These are phyloP conservation scores for Urocolius indicus DNA, from an alignment of 2,113 vertebrate genomes.

Conservation along the genomic window DNA sequence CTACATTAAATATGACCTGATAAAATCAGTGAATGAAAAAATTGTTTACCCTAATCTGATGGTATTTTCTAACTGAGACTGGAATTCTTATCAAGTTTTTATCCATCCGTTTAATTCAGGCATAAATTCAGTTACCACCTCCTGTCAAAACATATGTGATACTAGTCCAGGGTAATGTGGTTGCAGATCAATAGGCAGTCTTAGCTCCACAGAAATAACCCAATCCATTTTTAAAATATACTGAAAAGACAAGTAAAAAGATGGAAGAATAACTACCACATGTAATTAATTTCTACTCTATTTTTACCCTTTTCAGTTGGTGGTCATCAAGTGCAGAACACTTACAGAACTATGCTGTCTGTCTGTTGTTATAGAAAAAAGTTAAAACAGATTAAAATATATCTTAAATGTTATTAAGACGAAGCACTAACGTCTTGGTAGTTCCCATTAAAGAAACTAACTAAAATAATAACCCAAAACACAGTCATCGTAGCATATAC, in stretches of 20 bases:
- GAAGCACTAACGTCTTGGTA: neutral
- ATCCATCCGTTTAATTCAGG: constrained; percentile 28
- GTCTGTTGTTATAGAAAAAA: neutral
- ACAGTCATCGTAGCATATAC: neutral
- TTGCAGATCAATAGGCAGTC: constrained; percentile 3
- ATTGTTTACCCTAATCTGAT: neutral
- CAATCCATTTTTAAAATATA: constrained; percentile 23
- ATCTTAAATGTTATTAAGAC: neutral
- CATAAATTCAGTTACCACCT: constrained; percentile 22
- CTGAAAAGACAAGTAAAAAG: constrained; percentile 7
- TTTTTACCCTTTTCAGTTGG: neutral
- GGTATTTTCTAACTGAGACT: neutral
- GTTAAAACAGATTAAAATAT: neutral
- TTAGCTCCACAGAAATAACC: constrained; percentile 6
- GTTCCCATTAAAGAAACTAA: neutral
- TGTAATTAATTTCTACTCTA: neutral
- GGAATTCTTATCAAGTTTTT: constrained; percentile 41
- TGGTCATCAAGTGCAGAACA: neutral
- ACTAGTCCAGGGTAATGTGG: constrained; percentile 17
- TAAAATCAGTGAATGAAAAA: constrained; percentile 35
- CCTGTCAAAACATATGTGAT: constrained; percentile 28
- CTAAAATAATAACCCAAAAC: neutral
- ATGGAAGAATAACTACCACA: neutral
- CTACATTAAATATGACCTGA: constrained; percentile 17
- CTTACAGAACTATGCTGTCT: neutral